A percentile compares a stretch with the other conserved stretches of the same genome.
Conservation (phyloP, 2,113 vertebrate species). For the Salvelinus fontinalis region DNA sequence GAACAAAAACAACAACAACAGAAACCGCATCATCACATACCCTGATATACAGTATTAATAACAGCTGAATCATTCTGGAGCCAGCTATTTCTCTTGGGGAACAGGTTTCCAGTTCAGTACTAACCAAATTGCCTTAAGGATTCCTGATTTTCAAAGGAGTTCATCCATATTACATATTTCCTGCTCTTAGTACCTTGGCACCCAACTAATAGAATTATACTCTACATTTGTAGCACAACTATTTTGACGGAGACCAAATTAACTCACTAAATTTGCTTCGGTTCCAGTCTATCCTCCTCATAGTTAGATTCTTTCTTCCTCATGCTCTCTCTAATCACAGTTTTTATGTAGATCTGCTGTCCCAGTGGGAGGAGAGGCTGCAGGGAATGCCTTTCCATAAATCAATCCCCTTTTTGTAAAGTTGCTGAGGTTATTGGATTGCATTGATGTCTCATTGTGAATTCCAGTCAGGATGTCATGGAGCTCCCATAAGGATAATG, state of each 20-base stretch:
- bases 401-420: conserved; percentile 11
- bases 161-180: neutral
- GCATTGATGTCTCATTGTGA: conserved; percentile 9
- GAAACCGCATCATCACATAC: neutral
- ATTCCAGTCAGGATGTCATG: conserved; percentile 8
- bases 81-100: neutral
- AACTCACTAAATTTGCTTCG: neutral
- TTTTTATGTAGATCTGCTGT: conserved; percentile 7
- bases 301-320: neutral
- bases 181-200: neutral
- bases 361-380: neutral
- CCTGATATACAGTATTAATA: neutral
- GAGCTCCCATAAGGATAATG: conserved; percentile 6
- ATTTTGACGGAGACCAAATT: neutral
- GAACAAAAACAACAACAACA: no score
- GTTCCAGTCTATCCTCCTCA: neutral
- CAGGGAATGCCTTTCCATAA: conserved; percentile 5
- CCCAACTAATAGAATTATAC: neutral
- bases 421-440: conserved; percentile 14
- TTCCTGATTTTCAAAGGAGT: neutral
- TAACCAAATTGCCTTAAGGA: neutral
- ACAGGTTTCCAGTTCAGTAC: neutral
- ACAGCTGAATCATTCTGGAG: neutral
- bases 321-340: neutral
- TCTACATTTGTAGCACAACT: neutral